phyloP scores from a whole-genome alignment of 1,140 invertebrate genomes.

The Drosophila kikkawai region DNA sequence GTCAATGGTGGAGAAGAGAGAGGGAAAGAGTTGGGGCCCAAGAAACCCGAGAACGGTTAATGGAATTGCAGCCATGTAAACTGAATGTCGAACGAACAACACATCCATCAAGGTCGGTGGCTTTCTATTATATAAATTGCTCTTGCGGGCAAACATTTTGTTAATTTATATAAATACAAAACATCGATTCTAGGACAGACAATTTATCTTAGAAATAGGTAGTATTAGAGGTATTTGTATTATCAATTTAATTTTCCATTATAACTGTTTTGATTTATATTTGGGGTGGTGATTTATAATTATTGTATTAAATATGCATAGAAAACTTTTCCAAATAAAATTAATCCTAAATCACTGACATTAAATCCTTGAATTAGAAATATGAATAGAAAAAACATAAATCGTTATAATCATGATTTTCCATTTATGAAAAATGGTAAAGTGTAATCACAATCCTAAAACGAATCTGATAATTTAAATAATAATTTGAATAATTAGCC shows the following conservation, averaged over 20 bases:
- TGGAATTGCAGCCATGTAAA: conserved; percentile 44
- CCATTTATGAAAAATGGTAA: neutral
- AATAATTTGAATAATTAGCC: neutral
- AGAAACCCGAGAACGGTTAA: conserved; percentile 37
- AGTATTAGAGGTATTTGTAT: too few relatives aligned
- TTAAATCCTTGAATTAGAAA: neutral
- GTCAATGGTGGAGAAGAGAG: conserved; percentile 29
- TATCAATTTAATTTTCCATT: too few relatives aligned
- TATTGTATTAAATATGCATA: too few relatives aligned
- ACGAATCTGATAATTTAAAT: neutral
- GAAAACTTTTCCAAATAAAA: too few relatives aligned
- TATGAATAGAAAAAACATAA: neutral
- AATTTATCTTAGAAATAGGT: neutral
- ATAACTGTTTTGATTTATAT: too few relatives aligned
- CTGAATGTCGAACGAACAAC: neutral
- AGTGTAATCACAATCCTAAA: too few relatives aligned
- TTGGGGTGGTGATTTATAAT: too few relatives aligned
- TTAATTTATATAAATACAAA: conserved; percentile 1
- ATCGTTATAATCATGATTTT: neutral
- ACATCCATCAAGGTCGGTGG: conserved; percentile 43
- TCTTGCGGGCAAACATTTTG: neutral
- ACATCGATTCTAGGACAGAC: neutral
- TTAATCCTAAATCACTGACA: too few relatives aligned
- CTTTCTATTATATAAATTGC: conserved; percentile 3
- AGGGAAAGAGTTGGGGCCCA: neutral